phyloP scores from a whole-genome alignment of 2,888 invertebrate species.

The Drosophila atripex region DNA sequence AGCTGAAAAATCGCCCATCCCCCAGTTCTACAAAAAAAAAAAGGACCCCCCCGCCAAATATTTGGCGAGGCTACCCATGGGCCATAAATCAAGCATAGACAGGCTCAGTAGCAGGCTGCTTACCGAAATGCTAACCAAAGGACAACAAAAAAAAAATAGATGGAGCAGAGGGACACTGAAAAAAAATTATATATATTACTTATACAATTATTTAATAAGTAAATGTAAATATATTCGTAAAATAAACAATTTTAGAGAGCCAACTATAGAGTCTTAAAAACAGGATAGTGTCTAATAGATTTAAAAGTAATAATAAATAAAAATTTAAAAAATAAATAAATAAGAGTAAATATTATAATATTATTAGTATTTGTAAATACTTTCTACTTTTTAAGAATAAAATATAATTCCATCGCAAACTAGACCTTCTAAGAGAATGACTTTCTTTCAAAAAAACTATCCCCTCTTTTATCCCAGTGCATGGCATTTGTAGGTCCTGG shows the following conservation, averaged over 20 bases:
- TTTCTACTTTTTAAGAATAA: no score
- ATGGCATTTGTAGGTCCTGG: conserved; percentile 13
- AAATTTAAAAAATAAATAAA: no score
- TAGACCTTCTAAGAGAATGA: no score
- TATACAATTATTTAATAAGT: neutral
- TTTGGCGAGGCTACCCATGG: conserved; percentile 12
- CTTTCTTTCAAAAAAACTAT: neutral
- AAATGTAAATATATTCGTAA: no score
- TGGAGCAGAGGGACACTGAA: neutral
- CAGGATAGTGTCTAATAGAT: no score
- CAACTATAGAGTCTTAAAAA: no score
- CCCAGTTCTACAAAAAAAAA: neutral
- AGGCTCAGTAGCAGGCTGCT: conserved; percentile 61
- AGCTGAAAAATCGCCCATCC: conserved; percentile 32
- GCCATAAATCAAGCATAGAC: conserved; percentile 77
- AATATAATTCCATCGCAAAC: no score
- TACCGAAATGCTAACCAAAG: conserved; percentile 65
- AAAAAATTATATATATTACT: neutral
- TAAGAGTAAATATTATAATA: no score
- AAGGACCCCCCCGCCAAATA: neutral
- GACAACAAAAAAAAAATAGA: conserved; percentile 5
- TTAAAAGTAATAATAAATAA: no score
- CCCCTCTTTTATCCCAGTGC: neutral
- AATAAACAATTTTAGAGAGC: no score
- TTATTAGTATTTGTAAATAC: no score